phyloP scores from a whole-genome alignment of 2,888 invertebrate genomes.

The Timema podura region DNA sequence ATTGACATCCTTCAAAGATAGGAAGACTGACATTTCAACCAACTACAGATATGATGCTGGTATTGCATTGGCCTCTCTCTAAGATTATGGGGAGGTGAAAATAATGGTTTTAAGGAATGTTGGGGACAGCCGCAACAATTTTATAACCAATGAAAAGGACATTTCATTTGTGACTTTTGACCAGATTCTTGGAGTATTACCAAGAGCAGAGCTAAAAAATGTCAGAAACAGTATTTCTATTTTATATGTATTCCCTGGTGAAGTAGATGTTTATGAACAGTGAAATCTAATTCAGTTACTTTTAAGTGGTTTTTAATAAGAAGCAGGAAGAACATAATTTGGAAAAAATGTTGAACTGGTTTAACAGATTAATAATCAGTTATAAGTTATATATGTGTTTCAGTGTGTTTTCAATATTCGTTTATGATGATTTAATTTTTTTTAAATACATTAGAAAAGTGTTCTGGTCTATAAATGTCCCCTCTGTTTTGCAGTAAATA shows the following conservation, averaged over 20 bases:
- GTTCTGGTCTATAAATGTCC: too few species aligned
- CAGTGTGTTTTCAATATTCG: too few species aligned
- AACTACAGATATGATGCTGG: constrained; percentile 9
- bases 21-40: constrained; percentile 4
- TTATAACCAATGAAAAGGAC: background rate
- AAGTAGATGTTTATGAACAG: background rate
- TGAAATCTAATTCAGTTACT: background rate
- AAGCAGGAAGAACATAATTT: too few species aligned
- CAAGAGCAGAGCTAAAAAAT: constrained; percentile 1
- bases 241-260: too few species aligned
- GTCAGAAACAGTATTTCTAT: background rate
- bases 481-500: too few species aligned
- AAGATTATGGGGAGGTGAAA: background rate
- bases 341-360: too few species aligned
- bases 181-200: constrained; percentile 1
- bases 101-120: background rate
- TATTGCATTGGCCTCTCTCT: background rate
- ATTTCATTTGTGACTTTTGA: background rate
- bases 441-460: too few species aligned
- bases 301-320: too few species aligned
- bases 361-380: too few species aligned
- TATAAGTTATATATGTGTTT: too few species aligned
- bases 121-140: background rate
- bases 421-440: too few species aligned
- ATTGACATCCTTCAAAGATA: background rate